These are phyloP conservation scores for Morpho achilles DNA, from an alignment of 2,888 invertebrate species.

Conservation along the genomic window DNA sequence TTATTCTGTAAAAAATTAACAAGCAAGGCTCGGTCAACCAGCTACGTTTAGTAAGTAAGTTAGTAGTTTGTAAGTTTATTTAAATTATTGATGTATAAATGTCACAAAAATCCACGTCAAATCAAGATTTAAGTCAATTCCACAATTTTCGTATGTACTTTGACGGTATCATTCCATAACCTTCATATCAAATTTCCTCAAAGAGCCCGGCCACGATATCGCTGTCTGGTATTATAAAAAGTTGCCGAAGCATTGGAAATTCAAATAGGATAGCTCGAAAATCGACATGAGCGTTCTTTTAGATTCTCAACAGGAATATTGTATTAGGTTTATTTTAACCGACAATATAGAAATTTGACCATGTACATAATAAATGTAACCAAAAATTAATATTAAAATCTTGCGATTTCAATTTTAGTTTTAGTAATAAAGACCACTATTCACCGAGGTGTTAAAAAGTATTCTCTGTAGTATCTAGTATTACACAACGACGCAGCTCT, in stretches of 20 bases:
- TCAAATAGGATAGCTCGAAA: constrained; percentile 28
- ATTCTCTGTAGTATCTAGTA: too few relatives aligned
- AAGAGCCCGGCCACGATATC: constrained; percentile 9
- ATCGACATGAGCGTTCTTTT: constrained; percentile 9
- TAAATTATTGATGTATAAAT: not conserved
- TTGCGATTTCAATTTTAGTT: too few relatives aligned
- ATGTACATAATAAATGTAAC: too few relatives aligned
- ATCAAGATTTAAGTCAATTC: not conserved
- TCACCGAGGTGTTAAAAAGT: too few relatives aligned
- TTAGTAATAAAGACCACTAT: too few relatives aligned
- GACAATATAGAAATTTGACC: too few relatives aligned
- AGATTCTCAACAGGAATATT: constrained; percentile 7
- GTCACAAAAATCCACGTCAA: not conserved
- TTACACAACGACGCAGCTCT: too few relatives aligned
- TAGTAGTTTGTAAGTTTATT: not conserved
- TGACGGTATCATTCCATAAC: constrained; percentile 12
- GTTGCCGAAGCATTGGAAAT: constrained; percentile 31
- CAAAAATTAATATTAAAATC: too few relatives aligned
- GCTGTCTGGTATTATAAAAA: constrained; percentile 11
- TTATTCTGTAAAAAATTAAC: too few relatives aligned
- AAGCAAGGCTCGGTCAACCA: too few relatives aligned
- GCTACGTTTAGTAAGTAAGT: too few relatives aligned
- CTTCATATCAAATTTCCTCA: constrained; percentile 19
- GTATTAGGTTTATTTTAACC: not conserved
- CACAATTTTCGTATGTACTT: not conserved